Conservation (phyloP, 92 coral and sea anemone species). For the Meandrina meandrites region DNA sequence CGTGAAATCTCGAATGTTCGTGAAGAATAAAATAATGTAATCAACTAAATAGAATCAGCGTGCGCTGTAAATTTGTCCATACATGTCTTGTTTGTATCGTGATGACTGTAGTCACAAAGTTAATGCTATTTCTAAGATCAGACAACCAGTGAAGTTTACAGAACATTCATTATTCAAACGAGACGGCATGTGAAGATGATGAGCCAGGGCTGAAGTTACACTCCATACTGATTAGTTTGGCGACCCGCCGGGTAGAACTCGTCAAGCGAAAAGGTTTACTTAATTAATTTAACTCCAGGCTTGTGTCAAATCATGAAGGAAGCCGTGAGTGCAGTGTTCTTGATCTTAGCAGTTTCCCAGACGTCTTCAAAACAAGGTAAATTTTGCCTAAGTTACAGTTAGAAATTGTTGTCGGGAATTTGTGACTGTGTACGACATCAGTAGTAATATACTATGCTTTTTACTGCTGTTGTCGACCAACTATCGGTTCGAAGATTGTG, state of each 20-base stretch:
- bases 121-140: too few species aligned
- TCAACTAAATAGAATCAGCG: background rate
- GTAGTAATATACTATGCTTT: background rate
- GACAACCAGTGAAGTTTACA: background rate
- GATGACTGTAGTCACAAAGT: background rate
- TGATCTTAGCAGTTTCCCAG: background rate
- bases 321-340: background rate
- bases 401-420: background rate
- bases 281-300: background rate
- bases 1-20: slow-evolving; percentile 33
- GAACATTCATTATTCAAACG: background rate
- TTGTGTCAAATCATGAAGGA: background rate
- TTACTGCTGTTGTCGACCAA: background rate
- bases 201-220: background rate
- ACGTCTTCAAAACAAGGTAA: slow-evolving; percentile 17
- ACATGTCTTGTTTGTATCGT: background rate
- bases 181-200: background rate
- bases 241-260: slow-evolving; percentile 12
- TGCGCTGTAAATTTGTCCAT: background rate
- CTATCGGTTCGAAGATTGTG: background rate
- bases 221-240: slow-evolving; percentile 11
- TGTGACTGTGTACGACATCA: background rate
- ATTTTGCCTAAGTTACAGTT: background rate
- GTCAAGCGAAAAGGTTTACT: background rate
- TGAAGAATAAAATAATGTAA: background rate